Percentiles rank a stretch among this genome's conserved stretches.
These are phyloP conservation scores for Paradoxurus hermaphroditus DNA, from an alignment of 2,113 vertebrate species.

Conservation along the genomic window DNA sequence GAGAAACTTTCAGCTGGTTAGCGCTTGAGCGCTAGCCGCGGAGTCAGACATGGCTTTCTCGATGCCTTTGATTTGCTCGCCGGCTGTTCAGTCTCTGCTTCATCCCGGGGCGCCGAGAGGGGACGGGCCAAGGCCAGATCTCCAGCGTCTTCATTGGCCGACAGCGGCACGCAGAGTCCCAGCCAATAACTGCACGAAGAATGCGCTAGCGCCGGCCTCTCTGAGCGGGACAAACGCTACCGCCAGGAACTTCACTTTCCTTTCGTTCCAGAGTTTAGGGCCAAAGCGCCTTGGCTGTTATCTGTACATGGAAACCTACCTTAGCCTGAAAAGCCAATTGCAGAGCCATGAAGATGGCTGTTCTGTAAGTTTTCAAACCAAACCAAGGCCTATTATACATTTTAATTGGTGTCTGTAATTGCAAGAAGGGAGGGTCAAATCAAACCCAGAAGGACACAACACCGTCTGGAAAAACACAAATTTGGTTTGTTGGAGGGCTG, in stretches of 20 bases:
- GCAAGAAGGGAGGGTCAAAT: background rate
- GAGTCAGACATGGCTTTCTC: constrained; percentile 79
- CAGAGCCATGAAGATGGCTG: background rate
- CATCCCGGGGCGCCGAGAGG: constrained; percentile 81
- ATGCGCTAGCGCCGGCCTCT: constrained; percentile 53
- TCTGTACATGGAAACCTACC: background rate
- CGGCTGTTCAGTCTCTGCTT: constrained; percentile 73
- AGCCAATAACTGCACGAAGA: constrained; percentile 84
- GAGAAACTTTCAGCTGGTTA: constrained; percentile 79
- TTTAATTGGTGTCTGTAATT: background rate
- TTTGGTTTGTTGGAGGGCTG: background rate
- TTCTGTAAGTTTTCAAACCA: background rate
- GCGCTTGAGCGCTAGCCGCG: constrained; percentile 74
- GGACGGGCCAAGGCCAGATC: constrained; percentile 79
- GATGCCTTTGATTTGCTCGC: constrained; percentile 74
- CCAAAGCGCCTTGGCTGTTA: background rate
- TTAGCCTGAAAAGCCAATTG: background rate
- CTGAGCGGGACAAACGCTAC: background rate
- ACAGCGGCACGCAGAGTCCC: constrained; percentile 92
- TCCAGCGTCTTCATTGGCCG: constrained; percentile 84
- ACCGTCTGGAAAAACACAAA: background rate
- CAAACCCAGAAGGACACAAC: background rate
- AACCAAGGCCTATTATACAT: background rate
- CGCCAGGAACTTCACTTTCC: constrained; percentile 67
- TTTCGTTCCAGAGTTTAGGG: constrained; percentile 45